Conservation (phyloP, 2,888 invertebrate species). For the Eurois occulta region DNA sequence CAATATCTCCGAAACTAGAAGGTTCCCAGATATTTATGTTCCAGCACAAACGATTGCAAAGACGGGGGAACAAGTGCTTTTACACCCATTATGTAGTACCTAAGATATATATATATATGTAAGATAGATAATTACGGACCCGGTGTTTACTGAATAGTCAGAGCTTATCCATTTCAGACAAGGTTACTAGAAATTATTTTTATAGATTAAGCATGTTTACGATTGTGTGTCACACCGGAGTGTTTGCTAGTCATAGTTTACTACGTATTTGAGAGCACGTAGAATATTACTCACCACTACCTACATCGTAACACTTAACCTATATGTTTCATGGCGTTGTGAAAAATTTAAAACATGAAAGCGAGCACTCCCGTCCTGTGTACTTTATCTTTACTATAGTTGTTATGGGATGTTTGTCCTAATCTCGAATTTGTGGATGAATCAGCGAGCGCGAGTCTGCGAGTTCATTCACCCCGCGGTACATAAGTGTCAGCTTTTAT, state of each 20-base stretch:
- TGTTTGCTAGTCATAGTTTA: conserved; percentile 3
- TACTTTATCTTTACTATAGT: conserved; percentile 28
- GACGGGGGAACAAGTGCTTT: too few species aligned
- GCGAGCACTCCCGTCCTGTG: conserved; percentile 14
- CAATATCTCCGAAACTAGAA: too few species aligned
- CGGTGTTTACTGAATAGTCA: not conserved
- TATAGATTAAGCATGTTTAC: conserved; percentile 55
- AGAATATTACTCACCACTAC: conserved; percentile 24
- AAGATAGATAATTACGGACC: not conserved
- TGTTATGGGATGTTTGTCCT: conserved; percentile 69
- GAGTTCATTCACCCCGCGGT: conserved; percentile 72
- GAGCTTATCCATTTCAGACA: conserved; percentile 4
- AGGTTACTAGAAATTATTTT: conserved; percentile 20
- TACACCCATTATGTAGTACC: too few species aligned
- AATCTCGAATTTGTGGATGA: conserved; percentile 76
- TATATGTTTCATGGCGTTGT: conserved; percentile 17
- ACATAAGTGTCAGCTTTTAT: conserved; percentile 68
- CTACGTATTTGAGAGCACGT: conserved; percentile 19
- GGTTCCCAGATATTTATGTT: too few species aligned
- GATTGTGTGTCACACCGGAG: conserved; percentile 33
- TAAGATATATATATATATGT: not conserved
- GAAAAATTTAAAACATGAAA: conserved; percentile 37
- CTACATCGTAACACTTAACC: conserved; percentile 41
- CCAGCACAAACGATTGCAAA: too few species aligned
- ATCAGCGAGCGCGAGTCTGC: conserved; percentile 55